A percentile compares a stretch with the other conserved stretches of the same genome.
These are phyloP conservation scores for Ennomos erosarius DNA, from an alignment of 2,888 invertebrate genomes.

Conservation along the genomic window DNA sequence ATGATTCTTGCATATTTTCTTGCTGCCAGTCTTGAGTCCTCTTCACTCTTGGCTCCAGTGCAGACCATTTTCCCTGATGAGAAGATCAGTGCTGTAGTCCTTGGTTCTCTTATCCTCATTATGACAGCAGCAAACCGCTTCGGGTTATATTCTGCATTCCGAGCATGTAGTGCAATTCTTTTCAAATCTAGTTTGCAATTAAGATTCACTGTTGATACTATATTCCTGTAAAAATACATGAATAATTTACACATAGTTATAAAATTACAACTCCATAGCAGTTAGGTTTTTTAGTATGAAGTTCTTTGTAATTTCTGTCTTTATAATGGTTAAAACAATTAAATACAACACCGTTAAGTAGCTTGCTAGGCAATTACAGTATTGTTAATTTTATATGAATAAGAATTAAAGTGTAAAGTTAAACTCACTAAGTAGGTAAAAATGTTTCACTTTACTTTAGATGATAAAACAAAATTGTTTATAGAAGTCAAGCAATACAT, in stretches of 20 bases:
- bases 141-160: conserved; percentile 99
- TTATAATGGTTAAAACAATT: too few relatives aligned
- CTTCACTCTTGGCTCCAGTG: conserved; percentile 93
- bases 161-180: conserved; percentile 98
- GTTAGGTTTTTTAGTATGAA: too few relatives aligned
- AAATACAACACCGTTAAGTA: too few relatives aligned
- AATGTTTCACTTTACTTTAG: too few relatives aligned
- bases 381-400: too few relatives aligned
- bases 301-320: neutral
- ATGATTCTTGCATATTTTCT: conserved; percentile 94
- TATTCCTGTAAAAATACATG: conserved; percentile 89
- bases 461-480: neutral
- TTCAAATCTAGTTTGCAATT: conserved; percentile 98
- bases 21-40: conserved; percentile 91
- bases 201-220: conserved; percentile 98
- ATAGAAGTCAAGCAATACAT: conserved; percentile 56
- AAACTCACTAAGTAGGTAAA: too few relatives aligned
- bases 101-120: conserved; percentile 95
- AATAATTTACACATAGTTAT: neutral
- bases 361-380: too few relatives aligned
- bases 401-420: too few relatives aligned
- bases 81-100: conserved; percentile 92
- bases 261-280: too few relatives aligned
- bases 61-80: conserved; percentile 94
- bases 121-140: conserved; percentile 99